Evolutionary conservation across 2,113 vertebrate genomes (phyloP), one percentile per base, ranked within the genome.

Genomic region (Eolophus roseicapilla): DNA sequence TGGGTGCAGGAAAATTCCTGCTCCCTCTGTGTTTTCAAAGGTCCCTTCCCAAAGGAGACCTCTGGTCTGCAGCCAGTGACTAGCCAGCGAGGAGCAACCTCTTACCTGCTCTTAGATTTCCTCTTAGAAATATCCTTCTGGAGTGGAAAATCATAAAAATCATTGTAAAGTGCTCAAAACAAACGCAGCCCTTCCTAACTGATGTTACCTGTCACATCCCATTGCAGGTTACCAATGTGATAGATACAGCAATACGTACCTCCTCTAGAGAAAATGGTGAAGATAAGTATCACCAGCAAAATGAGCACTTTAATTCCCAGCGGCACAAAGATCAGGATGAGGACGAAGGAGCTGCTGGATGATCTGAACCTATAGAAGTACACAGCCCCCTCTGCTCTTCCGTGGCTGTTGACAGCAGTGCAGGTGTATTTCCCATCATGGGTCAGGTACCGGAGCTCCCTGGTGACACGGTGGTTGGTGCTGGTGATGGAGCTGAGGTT

Each of bases 361-460:
- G 97, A 90, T 8, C 50, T 97, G 96, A 98, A 97, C 8, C 65
- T 98, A 20, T 98, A 98, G 93, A 98, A 92, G 94, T 98, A 98
- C 33, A 98, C 94, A 0, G 98, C 82, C n/a, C 97, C 98, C 70
- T 98, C 98, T 0, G 97, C 97, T 37, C 57, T 95, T 49, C 98
- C 98, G 0, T 98, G 96, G 92, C 93, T 98, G 93, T 98, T 98
- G 73, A 95, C 39, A 0, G 99, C 98, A 0, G 97, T 98, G 71
- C 99, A 99, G 50, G 98, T 99, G 97, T 99, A 99, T 59, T 98
- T 99, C 13, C 98, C 98, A 0, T 99, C 99, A 0, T 98, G 98
- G 25, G 90, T 95, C 90, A 99, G 96, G 28, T 97, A 97, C 1
- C 47, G 97, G 62, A 99, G 98, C 95, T 98, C 98, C 57, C 97